phyloP scores from a whole-genome alignment of 30 jellyfish, hydroid and myxozoan genomes.

The Pseudorhiza aurosa region DNA sequence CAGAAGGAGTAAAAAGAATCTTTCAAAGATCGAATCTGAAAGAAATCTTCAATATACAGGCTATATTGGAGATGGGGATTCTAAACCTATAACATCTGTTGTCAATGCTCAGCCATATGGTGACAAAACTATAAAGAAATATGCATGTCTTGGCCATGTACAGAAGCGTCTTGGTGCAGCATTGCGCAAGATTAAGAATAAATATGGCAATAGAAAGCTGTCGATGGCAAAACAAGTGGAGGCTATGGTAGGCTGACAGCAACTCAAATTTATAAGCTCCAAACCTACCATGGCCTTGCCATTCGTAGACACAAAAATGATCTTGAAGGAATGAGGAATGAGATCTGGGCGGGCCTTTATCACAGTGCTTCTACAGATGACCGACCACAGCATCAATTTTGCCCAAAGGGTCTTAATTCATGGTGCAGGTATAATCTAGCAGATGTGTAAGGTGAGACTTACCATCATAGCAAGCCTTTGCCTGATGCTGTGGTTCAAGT shows the following conservation, averaged over 20 bases:
- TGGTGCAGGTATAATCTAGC: not conserved
- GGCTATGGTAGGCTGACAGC: conserved; percentile 52
- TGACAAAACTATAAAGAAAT: too few species aligned
- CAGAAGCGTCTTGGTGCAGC: too few species aligned
- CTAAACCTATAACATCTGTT: too few species aligned
- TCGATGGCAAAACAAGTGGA: too few species aligned
- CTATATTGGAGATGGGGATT: too few species aligned
- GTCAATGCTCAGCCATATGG: too few species aligned
- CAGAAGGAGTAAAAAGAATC: too few species aligned
- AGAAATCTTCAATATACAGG: too few species aligned
- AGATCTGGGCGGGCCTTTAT: conserved; percentile 22
- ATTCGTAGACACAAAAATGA: conserved; percentile 27
- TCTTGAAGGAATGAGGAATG: conserved; percentile 18
- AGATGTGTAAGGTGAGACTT: not conserved
- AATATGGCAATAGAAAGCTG: too few species aligned
- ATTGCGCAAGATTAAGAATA: too few species aligned
- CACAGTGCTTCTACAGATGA: conserved; percentile 2
- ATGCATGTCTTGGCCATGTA: too few species aligned
- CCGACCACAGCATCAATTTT: not conserved
- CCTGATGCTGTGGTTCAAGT: not conserved
- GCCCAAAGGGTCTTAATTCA: not conserved
- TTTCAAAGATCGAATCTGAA: too few species aligned
- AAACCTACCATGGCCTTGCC: conserved; percentile 31
- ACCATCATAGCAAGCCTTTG: not conserved
- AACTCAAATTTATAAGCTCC: conserved; percentile 22